phyloP scores from a whole-genome alignment of 2,113 vertebrate genomes.

The Psilopsiagon aymara region DNA sequence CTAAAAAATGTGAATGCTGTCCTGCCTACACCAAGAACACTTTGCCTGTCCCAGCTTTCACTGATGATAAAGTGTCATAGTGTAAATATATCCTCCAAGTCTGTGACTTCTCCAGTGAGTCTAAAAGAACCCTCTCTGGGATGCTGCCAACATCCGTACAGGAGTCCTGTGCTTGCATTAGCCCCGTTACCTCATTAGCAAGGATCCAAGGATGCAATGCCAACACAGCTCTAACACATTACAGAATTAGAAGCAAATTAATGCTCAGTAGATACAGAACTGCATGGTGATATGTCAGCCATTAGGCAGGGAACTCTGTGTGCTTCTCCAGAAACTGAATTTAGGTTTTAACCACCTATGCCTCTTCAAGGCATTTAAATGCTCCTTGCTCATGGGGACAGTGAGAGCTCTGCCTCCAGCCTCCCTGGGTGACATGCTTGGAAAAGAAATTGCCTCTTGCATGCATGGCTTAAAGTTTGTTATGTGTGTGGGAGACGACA shows the following conservation, averaged over 20 bases:
- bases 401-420: background rate
- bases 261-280: background rate
- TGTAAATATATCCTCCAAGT: background rate
- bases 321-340: background rate
- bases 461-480: background rate
- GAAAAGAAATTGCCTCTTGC: background rate
- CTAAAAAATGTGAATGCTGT: background rate
- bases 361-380: background rate
- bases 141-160: background rate
- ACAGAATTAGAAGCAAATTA: constrained; percentile 3
- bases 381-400: background rate
- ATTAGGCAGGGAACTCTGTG: background rate
- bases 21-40: background rate
- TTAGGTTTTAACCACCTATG: background rate
- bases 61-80: background rate
- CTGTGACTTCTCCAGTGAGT: background rate
- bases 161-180: background rate
- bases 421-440: fast-evolving
- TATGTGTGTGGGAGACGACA: background rate
- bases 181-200: background rate
- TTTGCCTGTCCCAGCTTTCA: background rate
- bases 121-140: background rate
- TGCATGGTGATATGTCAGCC: background rate
- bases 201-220: background rate
- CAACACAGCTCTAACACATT: background rate